Base-by-base conservation (phyloP, 2,888 invertebrate species). In the Eulithis testata region DNA sequence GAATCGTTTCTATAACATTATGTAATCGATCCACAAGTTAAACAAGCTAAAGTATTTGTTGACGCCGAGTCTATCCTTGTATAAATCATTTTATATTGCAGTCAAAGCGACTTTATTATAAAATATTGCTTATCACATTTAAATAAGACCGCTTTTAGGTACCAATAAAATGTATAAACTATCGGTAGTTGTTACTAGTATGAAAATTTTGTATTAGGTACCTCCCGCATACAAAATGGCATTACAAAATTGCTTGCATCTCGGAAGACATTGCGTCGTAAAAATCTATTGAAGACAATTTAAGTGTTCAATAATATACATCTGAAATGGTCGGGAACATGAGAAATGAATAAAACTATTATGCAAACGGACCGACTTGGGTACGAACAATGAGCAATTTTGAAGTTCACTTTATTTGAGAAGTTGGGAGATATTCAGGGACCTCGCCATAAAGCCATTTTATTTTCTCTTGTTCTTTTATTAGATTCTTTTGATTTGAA, bases 311-410 rank as follows among this genome's bases (percentile, higher is more conserved):
- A 84, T 83, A 83, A 82, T 80, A 79, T 81, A 78, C 78, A 76
- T 78, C 79, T 72, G 76, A 83, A 83, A 82, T 82, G 74, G 78
- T 80, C 68, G 71, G 73, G 76, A 78, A 85, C 81, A 82, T 85
- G 82, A 82, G 86, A 85, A 83, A 80, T 79, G 81, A 85, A 87
- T 89, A 88, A 86, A 88, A 89, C 87, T 84, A 86, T 91, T 88
- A 89, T 87, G 85, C 83, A 85, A 88, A 89, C 84, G 75, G 79
- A 82, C 72, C 69, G 82, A 87, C 77, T 86, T 78, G 78, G 76
- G 78, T 78, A 76, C 75, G 79, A 84, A 82, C 86, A 81, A 87
- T 82, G 82, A 82, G 77, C 77, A 76, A 76, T 77, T 80, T 72
- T 76, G 77, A 76, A 80, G 79, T 73, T 72, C 71, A 65, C 79